Base-by-base conservation (phyloP, 2,888 invertebrate genomes). In the Epinotia nisella region DNA sequence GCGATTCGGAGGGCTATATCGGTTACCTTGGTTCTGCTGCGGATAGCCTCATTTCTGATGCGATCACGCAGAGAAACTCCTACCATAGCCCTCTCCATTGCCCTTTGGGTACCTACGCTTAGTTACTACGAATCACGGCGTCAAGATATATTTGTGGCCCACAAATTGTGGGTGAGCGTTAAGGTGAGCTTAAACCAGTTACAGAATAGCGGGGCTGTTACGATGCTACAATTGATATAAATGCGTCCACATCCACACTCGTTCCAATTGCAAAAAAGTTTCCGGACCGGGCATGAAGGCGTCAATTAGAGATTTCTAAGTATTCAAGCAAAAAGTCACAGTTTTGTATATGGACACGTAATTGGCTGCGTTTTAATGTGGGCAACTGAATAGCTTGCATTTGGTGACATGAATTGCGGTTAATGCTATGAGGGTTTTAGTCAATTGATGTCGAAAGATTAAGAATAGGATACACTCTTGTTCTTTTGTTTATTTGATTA, bases 261-360 rank as follows among this genome's bases (percentile, higher is more conserved):
- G 17, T n/a, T 21, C 21, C 45, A 45, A 17, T 13, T 49, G 29
- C 17, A 51, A 64, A 64, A 41, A 64, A 49, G 29, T 64, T 10
- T 29, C 49, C 7, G 5, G 29, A 24, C 51, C 13, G 64, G 49
- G 24, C 62, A 35, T 51, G 51, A 35, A 64, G 64, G 64, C 64
- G 64, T 64, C 64, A 64, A 64, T 64, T 64, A 64, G 51, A 53
- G 51, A 64, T 64, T 64, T 64, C 64, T 64, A 53, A 53, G 64
- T 64, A 64, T 29, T 64, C 17, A 13, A 51, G 62, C 62, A 62
- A 62, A 64, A 64, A 53, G 21, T 3, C 17, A 13, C 51, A 11
- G n/a, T 39, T 49, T 64, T 64, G 51, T 64, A 64, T 64, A 64
- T 64, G 64, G 64, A 35, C 29, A 24, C 29, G 64, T 53, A 64